phyloP scores from a whole-genome alignment of 2,113 vertebrate species.

The Sebastes fasciatus region DNA sequence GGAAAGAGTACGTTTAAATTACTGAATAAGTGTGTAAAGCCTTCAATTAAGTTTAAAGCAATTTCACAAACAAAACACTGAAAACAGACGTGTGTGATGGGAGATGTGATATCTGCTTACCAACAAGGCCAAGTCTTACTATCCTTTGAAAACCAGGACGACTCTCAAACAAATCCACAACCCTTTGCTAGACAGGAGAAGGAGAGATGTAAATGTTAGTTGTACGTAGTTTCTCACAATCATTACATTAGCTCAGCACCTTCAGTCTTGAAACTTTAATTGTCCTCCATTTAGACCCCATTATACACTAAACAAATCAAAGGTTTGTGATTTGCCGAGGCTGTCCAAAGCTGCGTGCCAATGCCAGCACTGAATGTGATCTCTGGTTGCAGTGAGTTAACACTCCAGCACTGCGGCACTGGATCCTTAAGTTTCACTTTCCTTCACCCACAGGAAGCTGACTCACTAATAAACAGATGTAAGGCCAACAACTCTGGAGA shows the following conservation, averaged over 20 bases:
- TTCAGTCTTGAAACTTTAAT: slow-evolving; percentile 3
- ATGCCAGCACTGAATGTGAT: background rate
- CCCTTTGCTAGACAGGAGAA: slow-evolving; percentile 43
- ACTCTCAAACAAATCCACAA: slow-evolving; percentile 52
- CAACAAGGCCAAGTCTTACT: slow-evolving; percentile 50
- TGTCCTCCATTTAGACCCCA: background rate
- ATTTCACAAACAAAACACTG: background rate
- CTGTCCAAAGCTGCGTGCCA: background rate
- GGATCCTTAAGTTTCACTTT: slow-evolving; percentile 52
- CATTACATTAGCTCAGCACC: background rate
- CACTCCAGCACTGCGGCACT: no score
- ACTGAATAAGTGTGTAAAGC: background rate
- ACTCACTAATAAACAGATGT: slow-evolving; percentile 6
- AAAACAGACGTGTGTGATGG: background rate
- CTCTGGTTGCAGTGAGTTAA: background rate
- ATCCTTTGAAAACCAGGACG: slow-evolving; percentile 31
- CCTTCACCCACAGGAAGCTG: background rate
- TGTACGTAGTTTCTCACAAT: background rate
- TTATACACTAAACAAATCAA: background rate
- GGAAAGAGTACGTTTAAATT: background rate
- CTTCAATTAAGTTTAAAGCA: background rate
- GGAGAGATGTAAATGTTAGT: background rate
- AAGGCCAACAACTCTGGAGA: background rate
- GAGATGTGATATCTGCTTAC: slow-evolving; percentile 42
- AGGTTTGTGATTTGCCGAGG: no score